phyloP scores from a whole-genome alignment of 2,113 vertebrate species.

The Pedionomus torquatus region DNA sequence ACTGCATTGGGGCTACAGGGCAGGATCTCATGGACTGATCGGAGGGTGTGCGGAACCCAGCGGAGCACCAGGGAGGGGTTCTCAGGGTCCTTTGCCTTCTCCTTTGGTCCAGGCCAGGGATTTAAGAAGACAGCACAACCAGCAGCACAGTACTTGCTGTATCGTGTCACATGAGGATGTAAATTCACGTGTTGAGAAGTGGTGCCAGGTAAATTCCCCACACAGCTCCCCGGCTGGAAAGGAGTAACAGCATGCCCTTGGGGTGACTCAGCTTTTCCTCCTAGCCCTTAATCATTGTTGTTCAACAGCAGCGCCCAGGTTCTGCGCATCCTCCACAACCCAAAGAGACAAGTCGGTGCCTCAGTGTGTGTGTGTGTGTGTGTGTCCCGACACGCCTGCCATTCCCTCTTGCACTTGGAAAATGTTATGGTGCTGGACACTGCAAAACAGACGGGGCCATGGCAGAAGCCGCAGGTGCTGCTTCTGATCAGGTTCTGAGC shows the following conservation, averaged over 20 bases:
- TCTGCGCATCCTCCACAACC: not conserved
- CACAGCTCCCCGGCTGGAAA: not conserved
- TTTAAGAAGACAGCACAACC: not conserved
- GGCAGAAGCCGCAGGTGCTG: rapidly evolving
- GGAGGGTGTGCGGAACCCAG: not conserved
- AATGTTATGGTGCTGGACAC: rapidly evolving
- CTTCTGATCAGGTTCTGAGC: not conserved
- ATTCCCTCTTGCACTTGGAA: not conserved
- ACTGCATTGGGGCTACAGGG: rapidly evolving
- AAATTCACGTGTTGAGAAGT: not conserved
- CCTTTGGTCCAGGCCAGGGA: not conserved
- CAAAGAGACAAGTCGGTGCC: not conserved
- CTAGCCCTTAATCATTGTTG: not conserved
- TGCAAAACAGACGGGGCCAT: rapidly evolving
- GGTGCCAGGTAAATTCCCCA: not conserved
- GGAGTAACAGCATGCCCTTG: not conserved
- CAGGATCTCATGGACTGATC: not conserved
- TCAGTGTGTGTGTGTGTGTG: no score
- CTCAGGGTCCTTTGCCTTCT: not conserved
- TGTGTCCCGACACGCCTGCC: not conserved
- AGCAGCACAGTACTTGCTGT: not conserved
- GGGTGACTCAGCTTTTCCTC: slow-evolving; percentile 32
- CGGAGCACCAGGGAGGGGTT: not conserved
- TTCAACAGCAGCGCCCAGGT: not conserved
- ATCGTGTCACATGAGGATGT: not conserved